Percentiles rank a stretch among this genome's conserved stretches.
Conservation (phyloP, 2,888 invertebrate genomes). For the Graphium colonna region DNA sequence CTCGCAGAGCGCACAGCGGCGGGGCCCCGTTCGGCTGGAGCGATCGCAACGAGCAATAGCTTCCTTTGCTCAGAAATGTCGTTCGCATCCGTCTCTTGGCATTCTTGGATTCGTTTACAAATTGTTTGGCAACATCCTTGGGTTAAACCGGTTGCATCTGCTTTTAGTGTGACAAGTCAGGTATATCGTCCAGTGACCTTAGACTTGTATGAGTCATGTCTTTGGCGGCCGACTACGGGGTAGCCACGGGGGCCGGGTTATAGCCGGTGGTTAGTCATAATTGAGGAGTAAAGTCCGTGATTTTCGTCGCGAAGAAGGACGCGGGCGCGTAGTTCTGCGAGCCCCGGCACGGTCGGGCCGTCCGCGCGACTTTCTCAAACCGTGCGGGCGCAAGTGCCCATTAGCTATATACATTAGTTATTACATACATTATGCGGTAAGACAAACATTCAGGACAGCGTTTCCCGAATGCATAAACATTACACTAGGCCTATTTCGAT, state of each 20-base stretch:
- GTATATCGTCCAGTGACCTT: background rate
- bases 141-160: background rate
- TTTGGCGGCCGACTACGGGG: background rate
- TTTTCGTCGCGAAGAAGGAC: background rate
- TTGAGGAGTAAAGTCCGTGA: conserved; percentile 9
- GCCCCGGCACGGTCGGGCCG: background rate
- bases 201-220: background rate
- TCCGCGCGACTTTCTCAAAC: background rate
- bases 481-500: conserved; percentile 50
- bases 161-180: background rate
- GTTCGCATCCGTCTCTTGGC: conserved; percentile 2
- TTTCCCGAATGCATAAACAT: conserved; percentile 14
- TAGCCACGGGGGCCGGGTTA: background rate
- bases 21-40: background rate
- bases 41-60: conserved; percentile 6
- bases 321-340: background rate
- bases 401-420: background rate
- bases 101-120: conserved; percentile 7
- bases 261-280: conserved; percentile 5
- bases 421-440: background rate
- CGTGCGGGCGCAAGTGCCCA: background rate
- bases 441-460: background rate
- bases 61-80: conserved; percentile 15
- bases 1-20: background rate
- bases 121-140: conserved; percentile 6